Evolutionary conservation across 2,888 invertebrate genomes (phyloP).

Genomic region (Crocallis elinguaria): DNA sequence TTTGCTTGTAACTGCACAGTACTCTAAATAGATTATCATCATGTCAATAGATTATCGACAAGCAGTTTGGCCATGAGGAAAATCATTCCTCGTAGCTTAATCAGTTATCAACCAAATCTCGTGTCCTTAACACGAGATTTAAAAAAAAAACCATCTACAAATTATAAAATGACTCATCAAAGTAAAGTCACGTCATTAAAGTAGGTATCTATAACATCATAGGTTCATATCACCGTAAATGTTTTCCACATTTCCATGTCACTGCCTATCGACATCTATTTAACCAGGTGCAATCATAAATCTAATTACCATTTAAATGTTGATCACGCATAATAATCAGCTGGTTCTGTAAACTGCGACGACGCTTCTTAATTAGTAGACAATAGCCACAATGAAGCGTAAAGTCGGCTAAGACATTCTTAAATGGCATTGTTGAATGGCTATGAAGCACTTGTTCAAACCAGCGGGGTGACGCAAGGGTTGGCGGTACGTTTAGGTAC

Average conservation of each 20-base stretch:
- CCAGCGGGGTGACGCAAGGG: slow-evolving; percentile 48
- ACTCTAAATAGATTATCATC: too few species aligned
- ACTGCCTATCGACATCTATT: slow-evolving; percentile 50
- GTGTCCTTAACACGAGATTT: too few species aligned
- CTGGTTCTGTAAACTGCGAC: slow-evolving; percentile 71
- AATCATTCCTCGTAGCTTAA: too few species aligned
- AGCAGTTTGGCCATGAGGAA: too few species aligned
- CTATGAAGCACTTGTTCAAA: slow-evolving; percentile 67
- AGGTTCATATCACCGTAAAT: slow-evolving; percentile 42
- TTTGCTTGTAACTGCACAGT: too few species aligned
- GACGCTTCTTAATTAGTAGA: slow-evolving; percentile 76
- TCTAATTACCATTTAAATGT: slow-evolving; percentile 83
- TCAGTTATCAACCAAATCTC: too few species aligned
- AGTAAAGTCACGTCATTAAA: slow-evolving; percentile 43
- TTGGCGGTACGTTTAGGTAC: slow-evolving; percentile 2
- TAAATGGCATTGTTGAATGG: slow-evolving; percentile 50
- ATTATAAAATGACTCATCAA: slow-evolving; percentile 33
- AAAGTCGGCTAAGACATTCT: slow-evolving; percentile 63
- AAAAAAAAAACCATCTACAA: not conserved
- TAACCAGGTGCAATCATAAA: slow-evolving; percentile 78
- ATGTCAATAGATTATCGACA: too few species aligned
- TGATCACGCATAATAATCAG: slow-evolving; percentile 83
- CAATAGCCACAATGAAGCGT: slow-evolving; percentile 69
- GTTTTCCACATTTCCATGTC: slow-evolving; percentile 54
- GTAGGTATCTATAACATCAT: slow-evolving; percentile 32